Base-by-base conservation (phyloP, 1,140 invertebrate genomes). In the Ceratina japonica region DNA sequence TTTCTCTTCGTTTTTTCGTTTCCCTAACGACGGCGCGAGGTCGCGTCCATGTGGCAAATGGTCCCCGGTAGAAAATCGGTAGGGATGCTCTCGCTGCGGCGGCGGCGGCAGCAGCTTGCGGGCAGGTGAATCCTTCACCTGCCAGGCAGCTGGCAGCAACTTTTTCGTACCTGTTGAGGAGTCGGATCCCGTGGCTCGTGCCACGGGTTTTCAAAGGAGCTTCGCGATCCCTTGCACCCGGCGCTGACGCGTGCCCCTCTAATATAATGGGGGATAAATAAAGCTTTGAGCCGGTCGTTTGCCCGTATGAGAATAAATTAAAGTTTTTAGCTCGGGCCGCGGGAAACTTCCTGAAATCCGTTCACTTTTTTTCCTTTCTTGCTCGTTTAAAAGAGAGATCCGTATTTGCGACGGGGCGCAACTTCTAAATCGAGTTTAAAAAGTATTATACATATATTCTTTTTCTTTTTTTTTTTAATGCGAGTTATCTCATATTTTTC, bases 51-150 rank as follows among this genome's bases (percentile, higher is more conserved):
- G 86, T 89, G 90, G 88, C 77, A 79, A 84, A 86, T 59, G 81
- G 51, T 44, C 74, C 87, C 70, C 69, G 87, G 87, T 85, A 90
- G 85, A 84, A 82, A 85, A 82, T 63, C 49, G 75, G 79, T 77
- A 37, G 74, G 77, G 87, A 87, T 85, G 85, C 85, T 79, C 56
- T 20, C 49, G 18, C 51, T 1, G 44, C 44, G 71, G 87, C 90
- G 91, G 90, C 88, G 22, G 18, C 51, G 3, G 44, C 44, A 68
- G 87, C 90, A 91, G 90, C 88, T 91, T 92, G 89, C 86, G 80
- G 77, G 86, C 91, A 92, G 91, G 91, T 92, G 91, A 88, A 86
- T 88, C 75, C 78, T 58, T 83, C 90, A 91, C 90, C 91, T 92
- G 91, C 89, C 84, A 87, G 58, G 87, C 91, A 91, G 82, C 90